A percentile compares a stretch with the other conserved stretches of the same genome.
Conservation (phyloP, 2,113 vertebrate species). For the Albula goreensis region DNA sequence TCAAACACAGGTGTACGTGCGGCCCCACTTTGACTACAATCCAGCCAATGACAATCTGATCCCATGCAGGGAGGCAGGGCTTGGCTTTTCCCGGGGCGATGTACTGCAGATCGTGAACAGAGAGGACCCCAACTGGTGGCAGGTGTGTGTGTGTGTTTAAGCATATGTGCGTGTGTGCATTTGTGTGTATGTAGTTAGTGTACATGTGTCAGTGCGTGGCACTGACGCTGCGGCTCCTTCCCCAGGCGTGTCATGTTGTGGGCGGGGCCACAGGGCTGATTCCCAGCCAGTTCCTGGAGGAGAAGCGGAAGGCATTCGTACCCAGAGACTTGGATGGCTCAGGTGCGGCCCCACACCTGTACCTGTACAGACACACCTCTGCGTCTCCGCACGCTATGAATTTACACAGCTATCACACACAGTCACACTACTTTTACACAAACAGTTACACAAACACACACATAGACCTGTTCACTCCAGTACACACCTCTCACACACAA, state of each 20-base stretch:
- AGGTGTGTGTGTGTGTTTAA: conserved; percentile 70
- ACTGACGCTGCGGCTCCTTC: conserved; percentile 12
- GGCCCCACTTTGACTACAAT: conserved; percentile 96
- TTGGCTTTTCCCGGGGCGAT: conserved; percentile 90
- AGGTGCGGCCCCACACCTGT: conserved; percentile 76
- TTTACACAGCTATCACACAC: too few species aligned
- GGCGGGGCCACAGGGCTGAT: conserved; percentile 92
- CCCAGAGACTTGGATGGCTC: conserved; percentile 91
- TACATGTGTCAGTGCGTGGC: neutral
- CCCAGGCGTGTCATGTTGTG: conserved; percentile 87
- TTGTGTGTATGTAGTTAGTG: neutral
- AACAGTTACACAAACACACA: neutral
- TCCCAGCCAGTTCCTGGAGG: conserved; percentile 96
- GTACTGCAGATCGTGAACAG: conserved; percentile 97
- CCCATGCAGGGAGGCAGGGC: conserved; percentile 94
- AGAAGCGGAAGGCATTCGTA: conserved; percentile 98
- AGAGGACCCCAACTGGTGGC: conserved; percentile 98
- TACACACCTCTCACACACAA: neutral
- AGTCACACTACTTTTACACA: neutral
- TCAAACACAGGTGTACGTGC: conserved; percentile 85
- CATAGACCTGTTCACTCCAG: neutral
- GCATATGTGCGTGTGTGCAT: too few species aligned
- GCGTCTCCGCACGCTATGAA: too few species aligned
- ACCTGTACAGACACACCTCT: neutral
- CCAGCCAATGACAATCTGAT: conserved; percentile 92